These are phyloP conservation scores for Apostichopus californicus DNA, from an alignment of 35 echinoderm and acorn worm genomes.

Conservation along the genomic window DNA sequence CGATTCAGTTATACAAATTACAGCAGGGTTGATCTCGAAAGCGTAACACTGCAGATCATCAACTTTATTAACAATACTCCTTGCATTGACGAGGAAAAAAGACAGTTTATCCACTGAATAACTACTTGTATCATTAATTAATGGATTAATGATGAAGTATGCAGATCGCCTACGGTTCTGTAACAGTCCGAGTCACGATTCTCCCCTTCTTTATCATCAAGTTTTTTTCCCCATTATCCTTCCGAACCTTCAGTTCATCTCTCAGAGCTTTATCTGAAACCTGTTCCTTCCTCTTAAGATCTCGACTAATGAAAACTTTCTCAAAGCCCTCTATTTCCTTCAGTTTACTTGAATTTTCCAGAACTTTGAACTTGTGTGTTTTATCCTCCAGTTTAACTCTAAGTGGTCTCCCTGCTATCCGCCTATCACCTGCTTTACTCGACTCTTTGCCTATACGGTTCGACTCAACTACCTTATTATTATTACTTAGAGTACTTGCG, in stretches of 20 bases:
- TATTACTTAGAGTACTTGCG: no score
- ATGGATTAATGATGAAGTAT: neutral
- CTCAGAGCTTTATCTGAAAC: neutral
- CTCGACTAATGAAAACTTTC: slow-evolving; percentile 33
- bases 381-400: slow-evolving; percentile 1
- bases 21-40: slow-evolving; percentile 15
- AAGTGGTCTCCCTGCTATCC: neutral
- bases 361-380: slow-evolving; percentile 4
- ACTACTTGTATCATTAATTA: slow-evolving; percentile 24
- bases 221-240: slow-evolving; percentile 7
- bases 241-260: neutral
- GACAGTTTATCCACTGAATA: neutral
- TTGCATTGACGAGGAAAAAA: slow-evolving; percentile 12
- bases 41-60: slow-evolving; percentile 25
- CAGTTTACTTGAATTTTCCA: slow-evolving; percentile 5
- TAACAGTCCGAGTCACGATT: slow-evolving; percentile 14
- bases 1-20: slow-evolving; percentile 51
- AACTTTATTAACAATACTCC: slow-evolving; percentile 40
- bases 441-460: neutral
- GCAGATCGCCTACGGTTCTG: neutral
- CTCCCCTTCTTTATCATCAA: slow-evolving; percentile 34
- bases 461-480: neutral
- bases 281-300: neutral
- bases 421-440: neutral
- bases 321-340: neutral